Conservation (phyloP, 2,113 vertebrate genomes). For the Quiscalus mexicanus region DNA sequence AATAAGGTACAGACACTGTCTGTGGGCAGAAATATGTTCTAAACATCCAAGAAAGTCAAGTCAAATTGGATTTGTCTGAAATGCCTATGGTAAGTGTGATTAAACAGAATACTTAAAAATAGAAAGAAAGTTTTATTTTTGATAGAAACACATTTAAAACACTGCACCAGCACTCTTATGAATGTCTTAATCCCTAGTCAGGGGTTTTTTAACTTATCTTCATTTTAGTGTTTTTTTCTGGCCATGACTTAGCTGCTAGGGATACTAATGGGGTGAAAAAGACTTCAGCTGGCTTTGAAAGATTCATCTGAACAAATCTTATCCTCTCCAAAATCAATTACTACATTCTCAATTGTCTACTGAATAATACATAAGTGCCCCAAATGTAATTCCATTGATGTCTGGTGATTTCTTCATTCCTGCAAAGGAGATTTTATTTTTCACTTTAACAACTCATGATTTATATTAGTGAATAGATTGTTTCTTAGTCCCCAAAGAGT, state of each 20-base stretch:
- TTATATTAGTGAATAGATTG: constrained; percentile 19
- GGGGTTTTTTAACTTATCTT: not conserved
- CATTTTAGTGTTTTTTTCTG: not conserved
- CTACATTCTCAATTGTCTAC: not conserved
- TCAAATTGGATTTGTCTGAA: not conserved
- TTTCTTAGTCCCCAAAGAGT: not conserved
- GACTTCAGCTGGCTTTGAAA: not conserved
- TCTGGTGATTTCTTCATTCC: constrained; percentile 21
- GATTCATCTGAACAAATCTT: constrained; percentile 6
- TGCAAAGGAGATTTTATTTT: not conserved
- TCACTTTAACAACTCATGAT: constrained; percentile 6
- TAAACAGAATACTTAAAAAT: not conserved
- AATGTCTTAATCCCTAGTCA: not conserved
- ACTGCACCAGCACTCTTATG: not conserved
- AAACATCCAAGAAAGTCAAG: not conserved
- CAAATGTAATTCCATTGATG: constrained; percentile 22
- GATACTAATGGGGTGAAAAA: not conserved
- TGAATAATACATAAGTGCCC: constrained; percentile 18
- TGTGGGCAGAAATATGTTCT: not conserved
- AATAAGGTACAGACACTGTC: not conserved
- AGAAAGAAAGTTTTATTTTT: not conserved
- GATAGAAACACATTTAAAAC: not conserved
- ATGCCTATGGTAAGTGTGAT: not conserved
- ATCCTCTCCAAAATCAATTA: constrained; percentile 28
- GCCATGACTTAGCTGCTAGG: not conserved